Conservation (phyloP, 2,797 vertebrate species). For the Leuciscus waleckii region DNA sequence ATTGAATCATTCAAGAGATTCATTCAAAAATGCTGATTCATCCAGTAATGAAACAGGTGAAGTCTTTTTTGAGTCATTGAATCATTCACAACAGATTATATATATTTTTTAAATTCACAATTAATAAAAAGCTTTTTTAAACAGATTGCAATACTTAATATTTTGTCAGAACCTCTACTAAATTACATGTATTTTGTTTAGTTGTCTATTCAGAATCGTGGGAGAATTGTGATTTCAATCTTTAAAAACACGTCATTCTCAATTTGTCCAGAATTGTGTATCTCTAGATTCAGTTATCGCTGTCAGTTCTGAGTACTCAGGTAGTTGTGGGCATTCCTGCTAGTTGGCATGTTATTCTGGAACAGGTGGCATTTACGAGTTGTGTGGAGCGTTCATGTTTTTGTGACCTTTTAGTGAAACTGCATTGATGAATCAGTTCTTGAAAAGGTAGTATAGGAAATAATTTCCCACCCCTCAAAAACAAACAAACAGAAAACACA, state of each 20-base stretch:
- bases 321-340: not conserved
- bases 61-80: too few species aligned
- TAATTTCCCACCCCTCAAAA: not conserved
- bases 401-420: conserved; percentile 13
- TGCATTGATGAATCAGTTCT: not conserved
- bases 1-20: too few species aligned
- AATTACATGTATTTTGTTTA: too few species aligned
- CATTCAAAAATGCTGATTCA: too few species aligned
- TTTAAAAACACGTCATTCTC: not conserved
- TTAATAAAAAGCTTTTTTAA: too few species aligned
- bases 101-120: too few species aligned
- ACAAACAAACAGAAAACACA: not conserved
- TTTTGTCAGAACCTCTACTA: not conserved
- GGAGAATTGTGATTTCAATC: not conserved
- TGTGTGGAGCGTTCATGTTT: not conserved
- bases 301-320: not conserved
- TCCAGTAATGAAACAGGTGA: too few species aligned
- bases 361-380: not conserved
- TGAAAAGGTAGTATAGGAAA: not conserved
- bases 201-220: too few species aligned
- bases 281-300: not conserved
- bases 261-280: not conserved
- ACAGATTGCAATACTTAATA: too few species aligned
- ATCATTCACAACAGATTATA: too few species aligned
- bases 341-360: not conserved